A percentile compares a stretch with the other conserved stretches of the same genome.
Conservation (phyloP, 2,888 invertebrate genomes). For the Xylota sylvarum region DNA sequence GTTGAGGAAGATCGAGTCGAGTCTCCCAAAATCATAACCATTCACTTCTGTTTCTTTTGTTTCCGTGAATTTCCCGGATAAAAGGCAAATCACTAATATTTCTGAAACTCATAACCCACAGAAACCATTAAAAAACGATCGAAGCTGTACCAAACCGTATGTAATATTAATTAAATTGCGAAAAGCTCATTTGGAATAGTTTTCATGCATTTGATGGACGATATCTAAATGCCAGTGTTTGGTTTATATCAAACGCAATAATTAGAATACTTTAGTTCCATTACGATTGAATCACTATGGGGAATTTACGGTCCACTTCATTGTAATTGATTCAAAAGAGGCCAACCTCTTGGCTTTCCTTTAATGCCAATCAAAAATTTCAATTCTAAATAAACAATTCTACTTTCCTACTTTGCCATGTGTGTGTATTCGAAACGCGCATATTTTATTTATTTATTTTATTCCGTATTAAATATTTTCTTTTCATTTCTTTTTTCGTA, state of each 20-base stretch:
- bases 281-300: conserved; percentile 13
- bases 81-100: too few species aligned
- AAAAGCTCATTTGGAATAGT: neutral
- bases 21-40: neutral
- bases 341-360: conserved; percentile 26
- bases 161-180: too few species aligned
- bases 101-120: too few species aligned
- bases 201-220: neutral
- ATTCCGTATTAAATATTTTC: neutral
- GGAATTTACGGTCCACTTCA: conserved; percentile 37
- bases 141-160: too few species aligned
- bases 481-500: neutral
- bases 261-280: neutral
- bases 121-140: too few species aligned
- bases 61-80: too few species aligned
- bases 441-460: neutral
- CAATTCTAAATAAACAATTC: conserved; percentile 29
- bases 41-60: neutral
- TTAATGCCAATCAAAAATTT: conserved; percentile 45
- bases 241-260: neutral
- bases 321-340: conserved; percentile 42
- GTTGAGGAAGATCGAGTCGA: neutral
- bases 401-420: neutral
- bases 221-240: neutral
- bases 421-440: neutral